Evolutionary conservation across 2,113 vertebrate genomes (phyloP).

Genomic region (Eclectus roratus): DNA sequence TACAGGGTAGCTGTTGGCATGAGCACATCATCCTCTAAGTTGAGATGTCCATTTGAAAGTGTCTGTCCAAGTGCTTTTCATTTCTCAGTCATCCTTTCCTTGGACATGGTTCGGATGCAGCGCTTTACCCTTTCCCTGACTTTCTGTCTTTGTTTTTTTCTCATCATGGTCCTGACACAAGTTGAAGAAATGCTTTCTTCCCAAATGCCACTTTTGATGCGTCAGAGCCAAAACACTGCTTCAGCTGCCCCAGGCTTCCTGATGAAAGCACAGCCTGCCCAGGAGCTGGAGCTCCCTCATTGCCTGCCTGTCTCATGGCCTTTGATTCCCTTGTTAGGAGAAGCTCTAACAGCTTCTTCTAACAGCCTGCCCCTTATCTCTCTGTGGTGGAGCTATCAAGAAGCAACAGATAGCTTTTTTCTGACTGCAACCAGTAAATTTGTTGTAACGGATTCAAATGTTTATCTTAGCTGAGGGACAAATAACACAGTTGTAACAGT

Average conservation of each 20-base stretch:
- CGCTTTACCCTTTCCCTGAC: not conserved
- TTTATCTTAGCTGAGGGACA: constrained; percentile 7
- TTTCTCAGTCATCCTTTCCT: not conserved
- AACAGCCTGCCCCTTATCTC: not conserved
- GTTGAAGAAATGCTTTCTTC: not conserved
- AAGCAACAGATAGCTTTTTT: not conserved
- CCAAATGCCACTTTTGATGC: not conserved
- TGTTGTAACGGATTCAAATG: not conserved
- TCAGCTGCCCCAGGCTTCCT: not conserved
- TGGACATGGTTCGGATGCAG: not conserved
- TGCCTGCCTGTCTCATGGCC: rapidly evolving
- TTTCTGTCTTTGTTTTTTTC: not conserved
- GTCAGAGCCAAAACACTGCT: not conserved
- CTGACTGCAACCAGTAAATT: not conserved
- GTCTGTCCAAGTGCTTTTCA: not conserved
- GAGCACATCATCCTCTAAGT: not conserved
- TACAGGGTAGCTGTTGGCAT: not conserved
- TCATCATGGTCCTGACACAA: not conserved
- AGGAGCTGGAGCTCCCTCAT: not conserved
- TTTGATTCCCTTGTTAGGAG: not conserved
- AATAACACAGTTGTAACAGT: not conserved
- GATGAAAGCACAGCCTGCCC: not conserved
- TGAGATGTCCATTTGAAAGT: not conserved
- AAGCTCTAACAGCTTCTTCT: too few species aligned
- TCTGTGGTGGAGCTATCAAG: not conserved